A percentile compares a stretch with the other conserved stretches of the same genome.
Conservation (phyloP, 2,113 vertebrate genomes). For the Caracal caracal region DNA sequence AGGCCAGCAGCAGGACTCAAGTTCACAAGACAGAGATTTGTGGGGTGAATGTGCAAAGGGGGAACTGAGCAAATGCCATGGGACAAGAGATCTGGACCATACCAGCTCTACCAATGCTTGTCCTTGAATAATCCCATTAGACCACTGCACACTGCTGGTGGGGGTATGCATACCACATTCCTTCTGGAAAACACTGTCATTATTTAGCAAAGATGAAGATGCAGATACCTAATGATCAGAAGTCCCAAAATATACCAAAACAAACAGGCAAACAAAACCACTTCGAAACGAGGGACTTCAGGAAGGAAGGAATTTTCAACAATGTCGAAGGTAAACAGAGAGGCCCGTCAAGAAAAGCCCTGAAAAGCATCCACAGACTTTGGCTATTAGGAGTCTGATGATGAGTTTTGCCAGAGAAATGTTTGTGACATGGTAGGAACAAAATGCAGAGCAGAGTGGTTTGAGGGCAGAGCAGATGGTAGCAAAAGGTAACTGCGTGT, state of each 20-base stretch:
- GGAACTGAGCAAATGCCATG: not conserved
- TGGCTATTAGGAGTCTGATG: not conserved
- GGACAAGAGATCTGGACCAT: not conserved
- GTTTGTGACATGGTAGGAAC: not conserved
- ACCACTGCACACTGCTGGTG: not conserved
- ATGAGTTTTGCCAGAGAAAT: not conserved
- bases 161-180: not conserved
- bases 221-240: not conserved
- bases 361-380: not conserved
- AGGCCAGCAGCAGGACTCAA: not conserved
- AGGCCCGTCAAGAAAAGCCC: not conserved
- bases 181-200: not conserved
- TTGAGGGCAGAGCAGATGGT: not conserved
- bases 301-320: not conserved
- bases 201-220: slow-evolving; percentile 41
- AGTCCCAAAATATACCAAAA: not conserved
- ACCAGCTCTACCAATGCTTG: not conserved
- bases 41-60: not conserved
- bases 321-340: not conserved
- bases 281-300: not conserved
- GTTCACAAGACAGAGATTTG: not conserved
- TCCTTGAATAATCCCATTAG: not conserved
- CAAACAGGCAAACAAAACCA: slow-evolving; percentile 3
- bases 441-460: not conserved
- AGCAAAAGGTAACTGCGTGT: not conserved